Percentiles rank a stretch among this genome's conserved stretches.
Evolutionary conservation across 2,113 vertebrate genomes (phyloP).

Genomic region (Hydrochoerus hydrochaeris): DNA sequence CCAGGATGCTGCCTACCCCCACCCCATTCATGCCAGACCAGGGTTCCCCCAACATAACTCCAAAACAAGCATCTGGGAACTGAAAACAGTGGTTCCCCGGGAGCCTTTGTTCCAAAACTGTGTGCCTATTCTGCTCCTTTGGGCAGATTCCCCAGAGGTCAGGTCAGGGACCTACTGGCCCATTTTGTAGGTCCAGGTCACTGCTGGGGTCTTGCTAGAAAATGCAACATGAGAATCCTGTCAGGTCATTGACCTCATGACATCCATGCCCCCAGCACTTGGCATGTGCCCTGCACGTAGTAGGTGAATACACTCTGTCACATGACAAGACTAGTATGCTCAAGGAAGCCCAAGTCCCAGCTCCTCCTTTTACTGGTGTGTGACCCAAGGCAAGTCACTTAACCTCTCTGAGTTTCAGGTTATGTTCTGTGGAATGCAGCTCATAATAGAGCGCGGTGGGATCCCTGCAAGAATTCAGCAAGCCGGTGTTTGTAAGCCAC

Average conservation of each 20-base stretch:
- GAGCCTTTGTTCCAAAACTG: fast-evolving
- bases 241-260: fast-evolving
- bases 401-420: background rate
- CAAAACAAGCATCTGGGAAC: background rate
- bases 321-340: background rate
- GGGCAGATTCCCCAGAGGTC: background rate
- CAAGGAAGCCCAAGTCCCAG: fast-evolving
- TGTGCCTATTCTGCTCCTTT: background rate
- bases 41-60: fast-evolving
- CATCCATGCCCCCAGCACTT: fast-evolving
- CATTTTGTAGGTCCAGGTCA: background rate
- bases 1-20: background rate
- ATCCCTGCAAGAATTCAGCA: fast-evolving
- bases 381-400: background rate
- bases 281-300: fast-evolving
- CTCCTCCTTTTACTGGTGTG: background rate
- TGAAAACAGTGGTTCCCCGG: fast-evolving
- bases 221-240: fast-evolving
- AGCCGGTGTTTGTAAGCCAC: fast-evolving
- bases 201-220: too few species aligned
- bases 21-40: background rate
- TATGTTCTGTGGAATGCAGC: background rate
- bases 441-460: too few species aligned
- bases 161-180: background rate
- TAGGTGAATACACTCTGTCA: fast-evolving